Evolutionary conservation across 2,113 vertebrate genomes (phyloP).

Genomic region (Microtus richardsoni): DNA sequence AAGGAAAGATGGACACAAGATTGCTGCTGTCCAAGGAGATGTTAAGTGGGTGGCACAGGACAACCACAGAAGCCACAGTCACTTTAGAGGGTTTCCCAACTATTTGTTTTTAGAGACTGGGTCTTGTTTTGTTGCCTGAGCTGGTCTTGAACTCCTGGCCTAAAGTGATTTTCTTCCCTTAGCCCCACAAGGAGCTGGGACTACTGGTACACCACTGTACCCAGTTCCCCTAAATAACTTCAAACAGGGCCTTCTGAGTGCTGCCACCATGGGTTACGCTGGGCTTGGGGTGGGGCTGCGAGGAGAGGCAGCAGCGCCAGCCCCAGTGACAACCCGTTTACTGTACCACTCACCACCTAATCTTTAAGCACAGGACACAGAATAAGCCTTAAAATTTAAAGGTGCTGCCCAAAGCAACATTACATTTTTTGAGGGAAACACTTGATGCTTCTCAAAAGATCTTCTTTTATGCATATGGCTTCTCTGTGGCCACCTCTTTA

Average conservation of each 20-base stretch:
- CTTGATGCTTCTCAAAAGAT: conserved; percentile 8
- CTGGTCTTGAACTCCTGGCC: not conserved
- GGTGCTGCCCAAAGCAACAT: conserved; percentile 16
- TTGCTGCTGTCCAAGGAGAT: not conserved
- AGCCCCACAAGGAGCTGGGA: not conserved
- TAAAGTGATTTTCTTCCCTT: not conserved
- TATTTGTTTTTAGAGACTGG: not conserved
- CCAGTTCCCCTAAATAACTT: conserved; percentile 48
- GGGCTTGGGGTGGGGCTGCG: not conserved
- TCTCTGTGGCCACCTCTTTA: not conserved
- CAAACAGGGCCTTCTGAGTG: conserved; percentile 67
- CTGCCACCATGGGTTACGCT: not conserved
- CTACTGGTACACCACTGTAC: not conserved
- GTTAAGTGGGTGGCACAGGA: conserved; percentile 6
- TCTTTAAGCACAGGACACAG: not conserved
- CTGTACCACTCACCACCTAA: not conserved
- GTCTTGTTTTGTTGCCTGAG: not conserved
- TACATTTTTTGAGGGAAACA: not conserved
- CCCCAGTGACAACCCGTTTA: not conserved
- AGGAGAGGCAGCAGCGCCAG: not conserved
- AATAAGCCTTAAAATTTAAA: not conserved
- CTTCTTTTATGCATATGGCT: not conserved
- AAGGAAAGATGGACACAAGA: conserved; percentile 41
- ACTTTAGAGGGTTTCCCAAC: conserved; percentile 51
- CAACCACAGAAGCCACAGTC: conserved; percentile 47